These are phyloP conservation scores for Piliocolobus tephrosceles DNA, from an alignment of 2,113 vertebrate species.

Conservation along the genomic window DNA sequence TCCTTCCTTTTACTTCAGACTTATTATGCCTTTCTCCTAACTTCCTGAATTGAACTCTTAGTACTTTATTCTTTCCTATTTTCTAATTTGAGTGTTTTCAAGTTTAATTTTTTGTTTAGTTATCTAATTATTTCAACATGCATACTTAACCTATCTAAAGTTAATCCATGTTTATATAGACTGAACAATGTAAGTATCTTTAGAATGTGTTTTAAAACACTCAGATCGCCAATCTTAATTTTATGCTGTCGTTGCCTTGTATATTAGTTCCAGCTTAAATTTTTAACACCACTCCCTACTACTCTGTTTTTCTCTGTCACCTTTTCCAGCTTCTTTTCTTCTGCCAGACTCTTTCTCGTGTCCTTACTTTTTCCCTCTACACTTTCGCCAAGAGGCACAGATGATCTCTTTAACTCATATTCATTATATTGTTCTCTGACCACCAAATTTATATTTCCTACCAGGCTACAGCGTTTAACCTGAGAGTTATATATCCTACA, in stretches of 20 bases:
- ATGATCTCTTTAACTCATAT: not conserved
- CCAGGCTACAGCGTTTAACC: not conserved
- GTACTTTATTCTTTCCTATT: not conserved
- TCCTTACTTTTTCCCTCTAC: not conserved
- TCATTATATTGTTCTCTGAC: not conserved
- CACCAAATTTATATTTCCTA: not conserved
- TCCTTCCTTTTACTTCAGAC: not conserved
- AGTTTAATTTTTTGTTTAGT: not conserved
- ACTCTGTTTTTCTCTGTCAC: not conserved
- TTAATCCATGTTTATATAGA: not conserved
- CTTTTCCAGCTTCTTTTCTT: not conserved
- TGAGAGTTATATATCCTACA: not conserved
- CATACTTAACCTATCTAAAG: not conserved
- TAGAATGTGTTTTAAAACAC: not conserved
- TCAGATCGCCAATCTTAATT: not conserved
- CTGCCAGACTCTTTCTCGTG: not conserved
- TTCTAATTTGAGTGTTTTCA: not conserved
- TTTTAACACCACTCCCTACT: not conserved
- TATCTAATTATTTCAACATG: not conserved
- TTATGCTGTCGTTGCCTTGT: not conserved
- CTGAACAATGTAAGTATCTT: not conserved
- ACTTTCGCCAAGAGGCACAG: not conserved
- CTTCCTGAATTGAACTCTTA: not conserved
- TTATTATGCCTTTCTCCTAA: not conserved
- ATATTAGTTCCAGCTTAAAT: not conserved